A percentile compares a stretch with the other conserved stretches of the same genome.
Evolutionary conservation across 2,113 vertebrate genomes (phyloP).

Genomic region (Hippocampus zosterae): DNA sequence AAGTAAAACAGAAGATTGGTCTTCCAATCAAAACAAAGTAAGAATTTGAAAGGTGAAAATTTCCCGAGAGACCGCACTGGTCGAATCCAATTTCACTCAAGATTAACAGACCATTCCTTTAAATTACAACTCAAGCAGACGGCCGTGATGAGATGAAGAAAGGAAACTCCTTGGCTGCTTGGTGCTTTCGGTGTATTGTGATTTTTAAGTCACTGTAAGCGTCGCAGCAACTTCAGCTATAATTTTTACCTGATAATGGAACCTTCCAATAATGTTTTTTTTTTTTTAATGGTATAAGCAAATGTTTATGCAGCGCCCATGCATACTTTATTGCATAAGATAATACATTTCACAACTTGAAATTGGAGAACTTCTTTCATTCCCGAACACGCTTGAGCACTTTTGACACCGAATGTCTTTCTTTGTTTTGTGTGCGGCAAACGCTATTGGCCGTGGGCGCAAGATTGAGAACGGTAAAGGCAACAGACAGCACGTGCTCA

Average conservation of each 20-base stretch:
- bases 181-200: not conserved
- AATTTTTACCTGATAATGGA: not conserved
- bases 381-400: not conserved
- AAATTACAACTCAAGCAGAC: conserved; percentile 62
- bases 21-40: conserved; percentile 36
- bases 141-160: conserved; percentile 48
- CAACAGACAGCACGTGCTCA: not conserved
- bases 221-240: not conserved
- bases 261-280: not conserved
- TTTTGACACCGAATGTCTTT: not conserved
- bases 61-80: conserved; percentile 45
- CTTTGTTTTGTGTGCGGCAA: not conserved
- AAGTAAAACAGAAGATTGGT: conserved; percentile 10
- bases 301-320: not conserved
- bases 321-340: not conserved
- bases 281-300: too few species aligned
- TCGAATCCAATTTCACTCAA: conserved; percentile 62
- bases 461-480: not conserved
- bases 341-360: not conserved
- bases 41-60: conserved; percentile 48
- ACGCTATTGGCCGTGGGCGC: too few species aligned
- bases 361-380: not conserved
- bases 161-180: conserved; percentile 41
- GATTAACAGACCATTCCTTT: conserved; percentile 51
- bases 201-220: too few species aligned